Percentiles rank a stretch among this genome's conserved stretches.
phyloP scores from a whole-genome alignment of 2,113 vertebrate genomes.

The Sebastes fasciatus region DNA sequence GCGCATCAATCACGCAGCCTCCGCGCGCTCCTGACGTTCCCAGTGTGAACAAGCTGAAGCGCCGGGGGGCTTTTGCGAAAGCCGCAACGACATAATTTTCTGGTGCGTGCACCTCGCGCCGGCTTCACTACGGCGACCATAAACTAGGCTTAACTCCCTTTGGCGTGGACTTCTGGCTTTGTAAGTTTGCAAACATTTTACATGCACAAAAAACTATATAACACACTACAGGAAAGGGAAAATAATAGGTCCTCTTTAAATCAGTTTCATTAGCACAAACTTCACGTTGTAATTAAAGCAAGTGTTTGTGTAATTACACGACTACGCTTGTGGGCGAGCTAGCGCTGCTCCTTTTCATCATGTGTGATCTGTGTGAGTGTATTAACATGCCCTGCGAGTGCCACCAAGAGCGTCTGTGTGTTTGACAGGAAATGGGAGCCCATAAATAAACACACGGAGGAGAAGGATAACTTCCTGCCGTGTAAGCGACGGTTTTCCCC shows the following conservation, averaged over 20 bases:
- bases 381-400: slow-evolving; percentile 27
- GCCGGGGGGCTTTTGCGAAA: too few species aligned
- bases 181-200: too few species aligned
- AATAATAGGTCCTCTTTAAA: background rate
- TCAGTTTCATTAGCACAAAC: slow-evolving; percentile 26
- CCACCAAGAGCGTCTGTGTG: slow-evolving; percentile 33
- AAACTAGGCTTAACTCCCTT: too few species aligned
- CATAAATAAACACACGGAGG: slow-evolving; percentile 66
- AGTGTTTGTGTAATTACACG: slow-evolving; percentile 39
- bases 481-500: slow-evolving; percentile 17
- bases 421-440: slow-evolving; percentile 73
- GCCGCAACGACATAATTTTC: too few species aligned
- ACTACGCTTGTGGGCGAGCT: slow-evolving; percentile 18
- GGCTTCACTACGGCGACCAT: too few species aligned
- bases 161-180: too few species aligned
- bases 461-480: slow-evolving; percentile 70
- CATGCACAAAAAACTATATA: too few species aligned
- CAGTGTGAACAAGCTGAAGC: too few species aligned
- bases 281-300: slow-evolving; percentile 25
- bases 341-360: slow-evolving; percentile 27
- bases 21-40: too few species aligned
- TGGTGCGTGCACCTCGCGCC: too few species aligned
- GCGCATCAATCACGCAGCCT: too few species aligned
- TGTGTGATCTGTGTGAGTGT: slow-evolving; percentile 39
- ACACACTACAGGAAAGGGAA: too few species aligned